A percentile compares a stretch with the other conserved stretches of the same genome.
Evolutionary conservation across 2,113 vertebrate species (phyloP).

Genomic region (Oncorhynchus mykiss): DNA sequence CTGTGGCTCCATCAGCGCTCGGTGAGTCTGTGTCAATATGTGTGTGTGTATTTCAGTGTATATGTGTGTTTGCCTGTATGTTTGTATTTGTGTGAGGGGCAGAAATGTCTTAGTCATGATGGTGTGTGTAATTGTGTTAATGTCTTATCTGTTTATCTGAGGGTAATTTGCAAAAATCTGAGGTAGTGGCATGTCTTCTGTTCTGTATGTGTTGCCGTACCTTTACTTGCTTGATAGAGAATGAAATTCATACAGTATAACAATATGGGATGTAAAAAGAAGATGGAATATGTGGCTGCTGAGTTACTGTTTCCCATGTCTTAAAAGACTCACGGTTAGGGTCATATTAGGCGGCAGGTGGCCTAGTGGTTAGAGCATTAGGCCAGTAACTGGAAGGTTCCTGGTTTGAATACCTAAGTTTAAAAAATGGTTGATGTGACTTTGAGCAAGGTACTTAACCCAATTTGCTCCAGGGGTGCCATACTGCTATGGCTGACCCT

Average conservation of each 20-base stretch:
- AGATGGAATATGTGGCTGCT: not conserved
- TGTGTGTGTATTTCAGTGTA: not conserved
- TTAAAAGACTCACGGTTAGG: not conserved
- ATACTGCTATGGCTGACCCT: too few relatives aligned
- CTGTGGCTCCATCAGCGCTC: constrained; percentile 54
- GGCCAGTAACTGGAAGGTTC: too few relatives aligned
- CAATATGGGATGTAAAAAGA: not conserved
- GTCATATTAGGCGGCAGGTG: not conserved
- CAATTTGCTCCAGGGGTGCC: too few relatives aligned
- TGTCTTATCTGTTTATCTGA: not conserved
- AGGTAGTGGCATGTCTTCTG: not conserved
- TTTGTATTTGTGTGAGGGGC: not conserved
- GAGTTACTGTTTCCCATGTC: not conserved
- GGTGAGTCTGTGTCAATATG: constrained; percentile 56
- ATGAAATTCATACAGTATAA: not conserved
- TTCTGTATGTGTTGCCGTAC: not conserved
- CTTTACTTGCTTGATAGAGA: not conserved
- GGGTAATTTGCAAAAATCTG: not conserved
- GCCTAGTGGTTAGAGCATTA: too few relatives aligned
- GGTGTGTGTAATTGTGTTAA: not conserved
- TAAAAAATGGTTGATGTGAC: too few relatives aligned
- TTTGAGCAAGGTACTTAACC: too few relatives aligned
- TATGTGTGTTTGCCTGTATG: not conserved
- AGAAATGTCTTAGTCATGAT: not conserved
- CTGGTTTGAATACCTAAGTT: too few relatives aligned